phyloP scores from a whole-genome alignment of 1,140 invertebrate genomes.

The Neoseiulus cucumeris region DNA sequence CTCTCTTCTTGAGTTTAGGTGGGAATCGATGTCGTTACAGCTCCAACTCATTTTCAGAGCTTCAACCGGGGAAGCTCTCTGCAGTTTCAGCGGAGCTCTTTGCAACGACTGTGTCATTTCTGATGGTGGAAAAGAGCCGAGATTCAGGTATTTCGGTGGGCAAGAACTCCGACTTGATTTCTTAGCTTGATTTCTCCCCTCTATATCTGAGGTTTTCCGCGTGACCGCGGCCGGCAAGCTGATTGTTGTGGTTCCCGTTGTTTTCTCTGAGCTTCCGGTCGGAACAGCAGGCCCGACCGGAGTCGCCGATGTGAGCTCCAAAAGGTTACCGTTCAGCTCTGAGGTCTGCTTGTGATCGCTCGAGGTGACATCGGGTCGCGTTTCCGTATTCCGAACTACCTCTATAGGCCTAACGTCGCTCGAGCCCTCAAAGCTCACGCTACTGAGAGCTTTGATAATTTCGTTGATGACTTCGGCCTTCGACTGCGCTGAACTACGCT shows the following conservation, averaged over 20 bases:
- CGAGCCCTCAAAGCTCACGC: conserved; percentile 2
- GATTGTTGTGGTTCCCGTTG: too few species aligned
- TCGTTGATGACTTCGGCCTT: conserved; percentile 3
- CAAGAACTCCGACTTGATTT: too few species aligned
- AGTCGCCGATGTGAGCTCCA: not conserved
- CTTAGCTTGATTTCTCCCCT: too few species aligned
- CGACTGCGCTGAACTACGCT: not conserved
- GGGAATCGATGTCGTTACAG: not conserved
- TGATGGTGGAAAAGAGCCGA: not conserved
- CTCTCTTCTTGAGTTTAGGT: not conserved
- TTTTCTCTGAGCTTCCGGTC: not conserved
- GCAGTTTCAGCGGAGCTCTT: not conserved
- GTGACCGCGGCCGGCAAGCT: too few species aligned
- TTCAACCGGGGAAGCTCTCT: not conserved
- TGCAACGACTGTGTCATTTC: not conserved
- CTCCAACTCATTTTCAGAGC: not conserved
- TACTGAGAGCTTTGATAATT: conserved; percentile 6
- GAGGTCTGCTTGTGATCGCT: not conserved
- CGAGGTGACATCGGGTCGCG: too few species aligned
- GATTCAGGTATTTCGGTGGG: too few species aligned
- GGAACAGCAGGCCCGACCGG: not conserved
- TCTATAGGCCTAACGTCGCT: not conserved
- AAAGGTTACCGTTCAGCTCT: not conserved
- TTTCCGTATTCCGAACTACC: not conserved
- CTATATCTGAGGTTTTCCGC: too few species aligned